Evolutionary conservation across 2,113 vertebrate genomes (phyloP), one percentile per base, ranked within the genome.

Genomic region (Microtus richardsoni): DNA sequence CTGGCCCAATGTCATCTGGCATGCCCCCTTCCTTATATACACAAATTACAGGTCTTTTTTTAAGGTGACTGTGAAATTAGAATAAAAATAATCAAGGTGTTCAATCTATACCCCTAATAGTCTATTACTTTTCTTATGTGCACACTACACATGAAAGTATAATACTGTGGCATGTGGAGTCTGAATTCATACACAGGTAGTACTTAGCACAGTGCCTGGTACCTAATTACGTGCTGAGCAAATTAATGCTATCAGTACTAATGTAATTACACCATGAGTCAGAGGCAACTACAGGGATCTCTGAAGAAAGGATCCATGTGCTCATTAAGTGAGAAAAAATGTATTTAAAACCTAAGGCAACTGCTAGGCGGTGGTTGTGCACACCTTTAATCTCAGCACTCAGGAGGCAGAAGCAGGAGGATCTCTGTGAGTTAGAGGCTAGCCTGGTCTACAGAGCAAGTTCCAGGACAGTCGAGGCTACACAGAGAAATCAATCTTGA

Each of bases 261-360:
- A 52, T 54, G 79, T 24, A n/a, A 77, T 21, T 77, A 84, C 0
- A 66, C n/a, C 58, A 70, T n/a, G 54, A n/a, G 60, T 91, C 66
- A 94, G 74, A 95, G 30, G 47, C 41, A 82, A 60, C 44, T 16
- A 62, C 44, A 87, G 26, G 12, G 74, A 73, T 60, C 89, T 77
- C 74, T 77, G 22, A 95, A 64, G 33, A 77, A 89, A 85, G 87
- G 16, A 75, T 36, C 10, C 41, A 85, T n/a, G 33, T 88, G 49
- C 19, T 96, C 68, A 58, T 88, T 62, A 96, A 84, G 83, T 52
- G 30, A 88, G 82, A 77, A 80, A 60, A 86, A 89, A 54, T 39
- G 36, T 47, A 96, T 64, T 62, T 28, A 83, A 94, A 39, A 74
- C 11, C 33, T 8, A 91, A 12, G 30, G n/a, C 41, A 92, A 84